Evolutionary conservation across 2,888 invertebrate genomes (phyloP).

Genomic region (Megalurothrips usitatus): DNA sequence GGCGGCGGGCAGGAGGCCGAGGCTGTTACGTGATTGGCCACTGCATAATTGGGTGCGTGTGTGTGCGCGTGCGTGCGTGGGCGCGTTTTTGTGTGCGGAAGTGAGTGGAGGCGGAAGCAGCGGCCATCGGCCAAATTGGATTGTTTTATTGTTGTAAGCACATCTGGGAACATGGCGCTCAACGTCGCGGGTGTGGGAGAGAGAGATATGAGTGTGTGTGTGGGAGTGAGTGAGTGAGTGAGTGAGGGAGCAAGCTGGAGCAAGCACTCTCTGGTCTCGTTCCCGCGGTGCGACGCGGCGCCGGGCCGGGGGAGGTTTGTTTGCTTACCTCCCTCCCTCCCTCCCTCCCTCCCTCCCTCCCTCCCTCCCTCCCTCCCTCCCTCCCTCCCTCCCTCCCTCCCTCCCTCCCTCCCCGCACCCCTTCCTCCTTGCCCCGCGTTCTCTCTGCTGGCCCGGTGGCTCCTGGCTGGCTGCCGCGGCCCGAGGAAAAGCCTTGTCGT

Average conservation of each 20-base stretch:
- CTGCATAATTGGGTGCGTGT: slow-evolving; percentile 30
- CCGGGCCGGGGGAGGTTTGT: not conserved
- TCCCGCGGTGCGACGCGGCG: not conserved
- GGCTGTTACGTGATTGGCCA: slow-evolving; percentile 34
- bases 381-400: not conserved
- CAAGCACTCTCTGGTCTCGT: not conserved
- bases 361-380: not conserved
- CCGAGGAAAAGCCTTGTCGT: slow-evolving; percentile 3
- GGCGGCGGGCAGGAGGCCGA: slow-evolving; percentile 28
- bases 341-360: not conserved
- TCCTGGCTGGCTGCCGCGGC: not conserved
- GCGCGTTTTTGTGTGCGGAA: slow-evolving; percentile 22
- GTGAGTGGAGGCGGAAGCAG: not conserved
- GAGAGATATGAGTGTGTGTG: not conserved
- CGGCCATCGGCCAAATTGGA: slow-evolving; percentile 2
- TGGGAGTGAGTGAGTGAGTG: not conserved
- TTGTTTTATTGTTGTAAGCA: slow-evolving; percentile 23
- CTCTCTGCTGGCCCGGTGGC: too few species aligned
- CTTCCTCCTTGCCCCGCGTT: not conserved
- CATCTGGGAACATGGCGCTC: not conserved
- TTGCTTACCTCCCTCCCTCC: not conserved
- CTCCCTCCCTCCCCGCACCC: not conserved
- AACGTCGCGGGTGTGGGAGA: not conserved
- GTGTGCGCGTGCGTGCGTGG: not conserved
- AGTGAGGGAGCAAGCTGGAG: not conserved